These are phyloP conservation scores for Aphelenchoides avenae DNA, from an alignment of 1,140 invertebrate species.

Conservation along the genomic window DNA sequence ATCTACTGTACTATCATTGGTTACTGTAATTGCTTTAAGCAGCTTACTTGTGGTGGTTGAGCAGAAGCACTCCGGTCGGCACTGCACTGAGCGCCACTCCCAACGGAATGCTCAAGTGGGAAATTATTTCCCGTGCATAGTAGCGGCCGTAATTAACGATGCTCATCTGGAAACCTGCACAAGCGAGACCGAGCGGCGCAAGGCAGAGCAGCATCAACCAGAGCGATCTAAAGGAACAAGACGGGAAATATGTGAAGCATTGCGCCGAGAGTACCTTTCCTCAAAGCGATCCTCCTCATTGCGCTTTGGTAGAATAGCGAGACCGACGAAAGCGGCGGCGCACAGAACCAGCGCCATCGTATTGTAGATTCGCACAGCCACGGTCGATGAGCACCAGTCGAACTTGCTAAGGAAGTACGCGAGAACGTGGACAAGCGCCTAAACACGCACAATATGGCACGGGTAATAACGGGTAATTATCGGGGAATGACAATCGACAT, in stretches of 20 bases:
- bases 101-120: constrained; percentile 13
- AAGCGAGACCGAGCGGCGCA: constrained; percentile 14
- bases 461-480: too few species aligned
- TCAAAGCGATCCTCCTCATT: constrained; percentile 6
- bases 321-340: constrained; percentile 6
- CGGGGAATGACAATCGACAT: too few species aligned
- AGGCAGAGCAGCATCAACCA: constrained; percentile 10
- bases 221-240: constrained; percentile 12
- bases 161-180: constrained; percentile 16
- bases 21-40: constrained; percentile 1
- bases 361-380: constrained; percentile 19
- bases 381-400: constrained; percentile 12
- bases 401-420: too few species aligned
- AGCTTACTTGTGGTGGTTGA: constrained; percentile 24
- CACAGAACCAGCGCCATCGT: constrained; percentile 8
- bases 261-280: constrained; percentile 6
- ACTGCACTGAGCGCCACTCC: constrained; percentile 15
- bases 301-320: constrained; percentile 13
- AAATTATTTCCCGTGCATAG: constrained; percentile 20
- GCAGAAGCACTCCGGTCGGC: constrained; percentile 15
- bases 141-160: constrained; percentile 26
- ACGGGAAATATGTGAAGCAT: neutral
- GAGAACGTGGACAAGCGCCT: too few species aligned
- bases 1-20: too few species aligned
- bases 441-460: neutral